These are phyloP conservation scores for Psephotus haematonotus DNA, from an alignment of 2,113 vertebrate species.

Conservation along the genomic window DNA sequence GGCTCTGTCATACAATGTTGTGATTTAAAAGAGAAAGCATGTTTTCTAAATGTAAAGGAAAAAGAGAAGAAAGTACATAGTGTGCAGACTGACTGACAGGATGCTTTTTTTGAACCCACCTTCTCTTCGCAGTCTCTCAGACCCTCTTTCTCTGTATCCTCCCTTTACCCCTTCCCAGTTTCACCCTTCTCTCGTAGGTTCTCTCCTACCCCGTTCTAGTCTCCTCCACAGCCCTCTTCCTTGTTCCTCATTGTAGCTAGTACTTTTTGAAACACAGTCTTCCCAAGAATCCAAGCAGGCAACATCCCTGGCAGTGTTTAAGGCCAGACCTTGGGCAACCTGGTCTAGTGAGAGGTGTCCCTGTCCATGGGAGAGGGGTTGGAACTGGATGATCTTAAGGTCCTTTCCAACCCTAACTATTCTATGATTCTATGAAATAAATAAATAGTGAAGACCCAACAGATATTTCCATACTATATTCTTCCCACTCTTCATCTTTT, in stretches of 20 bases:
- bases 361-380: background rate
- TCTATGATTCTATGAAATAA: background rate
- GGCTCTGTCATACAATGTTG: background rate
- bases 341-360: background rate
- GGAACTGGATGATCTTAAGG: background rate
- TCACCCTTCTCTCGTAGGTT: rapidly evolving
- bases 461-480: background rate
- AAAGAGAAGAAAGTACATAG: background rate
- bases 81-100: background rate
- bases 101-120: background rate
- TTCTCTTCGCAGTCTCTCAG: background rate
- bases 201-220: background rate
- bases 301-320: background rate
- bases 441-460: background rate
- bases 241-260: background rate
- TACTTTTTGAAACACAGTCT: background rate
- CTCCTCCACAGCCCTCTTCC: background rate
- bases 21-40: background rate
- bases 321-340: background rate
- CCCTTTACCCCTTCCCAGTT: background rate
- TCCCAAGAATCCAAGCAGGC: background rate
- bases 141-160: background rate
- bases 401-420: background rate
- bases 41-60: background rate
- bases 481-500: background rate